A percentile compares a stretch with the other conserved stretches of the same genome.
These are phyloP conservation scores for Notarius lentiginosus DNA, from an alignment of 2,113 vertebrate species.

Conservation along the genomic window DNA sequence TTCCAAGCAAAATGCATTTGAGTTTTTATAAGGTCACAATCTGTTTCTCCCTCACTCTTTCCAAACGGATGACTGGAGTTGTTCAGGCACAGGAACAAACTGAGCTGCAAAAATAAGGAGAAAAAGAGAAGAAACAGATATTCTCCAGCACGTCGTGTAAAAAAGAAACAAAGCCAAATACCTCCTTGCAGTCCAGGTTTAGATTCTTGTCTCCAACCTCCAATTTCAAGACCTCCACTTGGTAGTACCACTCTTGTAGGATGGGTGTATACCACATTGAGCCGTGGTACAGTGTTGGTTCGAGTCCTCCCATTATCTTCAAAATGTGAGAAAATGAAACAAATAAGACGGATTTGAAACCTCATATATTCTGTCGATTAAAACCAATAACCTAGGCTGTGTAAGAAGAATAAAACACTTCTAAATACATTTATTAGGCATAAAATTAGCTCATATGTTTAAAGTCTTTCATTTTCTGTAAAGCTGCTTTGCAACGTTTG, in stretches of 20 bases:
- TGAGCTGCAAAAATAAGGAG: background rate
- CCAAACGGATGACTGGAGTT: background rate
- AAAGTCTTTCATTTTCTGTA: too few species aligned
- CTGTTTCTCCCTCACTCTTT: background rate
- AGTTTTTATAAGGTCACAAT: conserved; percentile 19
- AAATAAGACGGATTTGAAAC: too few species aligned
- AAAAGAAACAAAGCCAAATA: conserved; percentile 55
- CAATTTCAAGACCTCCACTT: conserved; percentile 92
- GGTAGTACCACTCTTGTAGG: conserved; percentile 94
- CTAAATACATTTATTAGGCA: too few species aligned
- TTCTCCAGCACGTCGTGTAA: background rate
- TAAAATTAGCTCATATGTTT: too few species aligned
- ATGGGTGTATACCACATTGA: conserved; percentile 94
- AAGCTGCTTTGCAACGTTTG: too few species aligned
- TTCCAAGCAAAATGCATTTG: conserved; percentile 4
- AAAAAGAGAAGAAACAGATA: background rate
- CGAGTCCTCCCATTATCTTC: conserved; percentile 89
- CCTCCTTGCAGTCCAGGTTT: conserved; percentile 92
- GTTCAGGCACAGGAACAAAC: background rate
- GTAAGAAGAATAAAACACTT: too few species aligned
- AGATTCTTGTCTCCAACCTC: conserved; percentile 88
- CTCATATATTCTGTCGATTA: too few species aligned
- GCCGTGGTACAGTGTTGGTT: conserved; percentile 83
- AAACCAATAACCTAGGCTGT: too few species aligned
- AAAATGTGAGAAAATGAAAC: background rate